Base-by-base conservation (phyloP, 2,113 vertebrate species). In the Gallinago undulata region DNA sequence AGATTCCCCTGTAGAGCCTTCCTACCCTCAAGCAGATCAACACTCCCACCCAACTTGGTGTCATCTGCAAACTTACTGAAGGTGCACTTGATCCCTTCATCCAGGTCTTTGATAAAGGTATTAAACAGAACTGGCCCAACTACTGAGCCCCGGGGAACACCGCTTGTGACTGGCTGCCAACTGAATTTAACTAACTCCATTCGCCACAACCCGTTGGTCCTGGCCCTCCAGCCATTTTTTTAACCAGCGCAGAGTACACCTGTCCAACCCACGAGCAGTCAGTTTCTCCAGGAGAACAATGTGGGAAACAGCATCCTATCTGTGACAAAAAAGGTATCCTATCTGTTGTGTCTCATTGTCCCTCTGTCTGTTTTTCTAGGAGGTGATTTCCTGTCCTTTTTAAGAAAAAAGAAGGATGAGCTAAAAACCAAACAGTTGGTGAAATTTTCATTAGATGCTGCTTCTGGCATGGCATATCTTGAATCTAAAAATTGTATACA, bases 401-500 rank as follows among this genome's bases (percentile, higher is more conserved):
- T 99, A 97, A 99, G 99, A 96, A 99, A 99, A 98, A 99, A 99
- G 96, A 99, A 99, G 90, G 99, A 99, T 77, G 99, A 99, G 62
- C 86, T 99, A 69, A 99, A 99, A 98, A 98, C 97, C 7, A 99
- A 99, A 94, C 99, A 99, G 91, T 96, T 99, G 63, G 97, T 99
- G 68, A 99, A 99, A 63, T 99, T 99, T 97, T 98, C 99, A 24
- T 98, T 99, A 79, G 99, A 99, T 84, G 99, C 98, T 92, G 99
- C 99, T 60, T 98, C 98, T 21, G 99, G 99, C 55, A 99, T 99
- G 99, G 98, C 99, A 0, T 99, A 99, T 97, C 98, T 99, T 1
- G 99, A 99, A 96, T 98, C 98, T 57, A 99, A 99, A 97, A 99
- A 99, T 96, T 99, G 99, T 77, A 99, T 99, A 96, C 99, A 99